Percentiles rank a stretch among this genome's conserved stretches.
Conservation (phyloP, 1,140 invertebrate species). For the Trichomalopsis sarcophagae region DNA sequence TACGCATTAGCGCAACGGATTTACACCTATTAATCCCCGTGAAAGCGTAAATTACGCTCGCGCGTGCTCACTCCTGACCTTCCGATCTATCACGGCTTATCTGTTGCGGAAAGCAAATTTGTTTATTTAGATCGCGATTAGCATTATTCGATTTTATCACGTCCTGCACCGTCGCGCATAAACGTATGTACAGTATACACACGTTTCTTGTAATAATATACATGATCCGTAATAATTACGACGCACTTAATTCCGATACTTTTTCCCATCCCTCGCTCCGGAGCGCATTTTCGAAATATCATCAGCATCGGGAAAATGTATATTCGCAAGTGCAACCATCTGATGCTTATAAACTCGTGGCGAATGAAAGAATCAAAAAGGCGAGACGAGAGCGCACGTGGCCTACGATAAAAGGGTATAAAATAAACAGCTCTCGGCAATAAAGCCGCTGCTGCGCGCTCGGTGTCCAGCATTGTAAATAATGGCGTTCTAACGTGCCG, state of each 20-base stretch:
- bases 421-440: conserved; percentile 70
- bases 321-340: background rate
- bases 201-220: no score
- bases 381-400: background rate
- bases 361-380: background rate
- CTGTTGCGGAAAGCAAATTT: conserved; percentile 9
- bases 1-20: background rate
- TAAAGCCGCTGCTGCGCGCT: conserved; percentile 64
- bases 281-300: conserved; percentile 21
- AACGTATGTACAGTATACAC: no score
- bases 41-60: background rate
- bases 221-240: conserved; percentile 36
- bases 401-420: conserved; percentile 60
- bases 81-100: background rate
- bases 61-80: background rate
- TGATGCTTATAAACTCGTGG: conserved; percentile 33
- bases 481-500: conserved; percentile 61
- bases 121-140: conserved; percentile 24
- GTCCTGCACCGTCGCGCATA: background rate
- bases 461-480: conserved; percentile 71
- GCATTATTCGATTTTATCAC: conserved; percentile 22
- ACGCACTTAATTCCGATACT: conserved; percentile 28
- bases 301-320: background rate
- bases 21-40: background rate
- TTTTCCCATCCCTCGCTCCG: background rate